phyloP scores from a whole-genome alignment of 37 sponge, comb jelly and placozoan species.

The Bolinopsis microptera region DNA sequence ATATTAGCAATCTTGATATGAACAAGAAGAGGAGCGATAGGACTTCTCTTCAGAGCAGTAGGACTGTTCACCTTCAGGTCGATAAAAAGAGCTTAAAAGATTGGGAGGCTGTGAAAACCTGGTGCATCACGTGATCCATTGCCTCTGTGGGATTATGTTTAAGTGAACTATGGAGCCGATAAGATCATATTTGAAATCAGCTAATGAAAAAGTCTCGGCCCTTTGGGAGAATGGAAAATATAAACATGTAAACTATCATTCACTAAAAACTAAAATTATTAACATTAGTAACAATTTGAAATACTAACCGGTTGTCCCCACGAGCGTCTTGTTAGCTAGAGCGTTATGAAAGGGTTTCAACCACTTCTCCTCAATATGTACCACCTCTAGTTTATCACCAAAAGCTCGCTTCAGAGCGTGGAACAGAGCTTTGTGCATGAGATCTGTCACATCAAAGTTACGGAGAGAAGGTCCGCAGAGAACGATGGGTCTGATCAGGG shows the following conservation, averaged over 20 bases:
- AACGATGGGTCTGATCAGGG: constrained; percentile 35
- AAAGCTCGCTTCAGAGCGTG: constrained; percentile 20
- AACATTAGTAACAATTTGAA: too few species aligned
- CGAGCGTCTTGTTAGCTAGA: constrained; percentile 16
- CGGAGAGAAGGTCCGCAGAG: constrained; percentile 63
- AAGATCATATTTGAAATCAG: too few species aligned
- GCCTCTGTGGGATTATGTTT: constrained; percentile 57
- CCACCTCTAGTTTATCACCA: constrained; percentile 29
- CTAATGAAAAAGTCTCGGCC: too few species aligned
- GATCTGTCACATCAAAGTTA: constrained; percentile 53
- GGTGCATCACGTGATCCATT: constrained; percentile 60
- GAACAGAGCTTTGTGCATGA: constrained; percentile 64
- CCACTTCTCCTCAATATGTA: constrained; percentile 62
- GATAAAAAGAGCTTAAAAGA: constrained; percentile 52
- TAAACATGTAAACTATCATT: too few species aligned
- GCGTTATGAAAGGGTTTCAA: constrained; percentile 54
- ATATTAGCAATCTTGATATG: constrained; percentile 48
- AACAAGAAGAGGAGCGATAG: constrained; percentile 48
- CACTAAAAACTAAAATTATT: too few species aligned
- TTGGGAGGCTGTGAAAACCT: constrained; percentile 34
- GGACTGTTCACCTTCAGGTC: constrained; percentile 54
- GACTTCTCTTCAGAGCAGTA: constrained; percentile 16
- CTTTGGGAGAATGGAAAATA: too few species aligned
- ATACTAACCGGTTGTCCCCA: constrained; percentile 50
- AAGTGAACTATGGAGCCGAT: too few species aligned